A percentile compares a stretch with the other conserved stretches of the same genome.
Conservation (phyloP, 2,888 invertebrate genomes). For the Hypomecis atomaria region DNA sequence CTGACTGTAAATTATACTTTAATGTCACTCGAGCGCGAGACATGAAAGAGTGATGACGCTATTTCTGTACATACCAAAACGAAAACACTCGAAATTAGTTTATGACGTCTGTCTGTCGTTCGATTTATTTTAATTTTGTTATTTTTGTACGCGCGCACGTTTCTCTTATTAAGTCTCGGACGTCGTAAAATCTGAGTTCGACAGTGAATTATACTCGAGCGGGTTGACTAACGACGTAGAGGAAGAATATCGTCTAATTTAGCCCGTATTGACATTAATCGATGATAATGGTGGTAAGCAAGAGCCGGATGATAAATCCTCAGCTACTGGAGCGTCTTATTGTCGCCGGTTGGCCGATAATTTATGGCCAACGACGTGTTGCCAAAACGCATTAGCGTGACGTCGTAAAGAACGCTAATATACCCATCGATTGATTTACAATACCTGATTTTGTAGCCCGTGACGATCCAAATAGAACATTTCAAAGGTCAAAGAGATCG, state of each 20-base stretch:
- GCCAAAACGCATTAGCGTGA: constrained; percentile 53
- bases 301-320: constrained; percentile 50
- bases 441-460: constrained; percentile 43
- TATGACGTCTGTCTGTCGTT: constrained; percentile 84
- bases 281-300: constrained; percentile 55
- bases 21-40: constrained; percentile 77
- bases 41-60: constrained; percentile 83
- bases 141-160: constrained; percentile 71
- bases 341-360: constrained; percentile 51
- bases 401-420: constrained; percentile 45
- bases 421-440: constrained; percentile 53
- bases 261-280: constrained; percentile 67
- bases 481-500: constrained; percentile 42
- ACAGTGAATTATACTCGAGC: constrained; percentile 75
- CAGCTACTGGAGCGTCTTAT: constrained; percentile 50
- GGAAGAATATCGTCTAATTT: constrained; percentile 57
- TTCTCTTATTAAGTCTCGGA: constrained; percentile 75
- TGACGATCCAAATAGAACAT: constrained; percentile 40
- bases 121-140: constrained; percentile 85
- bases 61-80: constrained; percentile 81
- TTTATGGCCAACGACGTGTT: constrained; percentile 48
- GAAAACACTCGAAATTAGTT: constrained; percentile 84
- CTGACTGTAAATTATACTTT: constrained; percentile 76
- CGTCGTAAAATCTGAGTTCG: constrained; percentile 73
- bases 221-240: constrained; percentile 68